phyloP scores from a whole-genome alignment of 2,113 vertebrate species.

The Esox niger region DNA sequence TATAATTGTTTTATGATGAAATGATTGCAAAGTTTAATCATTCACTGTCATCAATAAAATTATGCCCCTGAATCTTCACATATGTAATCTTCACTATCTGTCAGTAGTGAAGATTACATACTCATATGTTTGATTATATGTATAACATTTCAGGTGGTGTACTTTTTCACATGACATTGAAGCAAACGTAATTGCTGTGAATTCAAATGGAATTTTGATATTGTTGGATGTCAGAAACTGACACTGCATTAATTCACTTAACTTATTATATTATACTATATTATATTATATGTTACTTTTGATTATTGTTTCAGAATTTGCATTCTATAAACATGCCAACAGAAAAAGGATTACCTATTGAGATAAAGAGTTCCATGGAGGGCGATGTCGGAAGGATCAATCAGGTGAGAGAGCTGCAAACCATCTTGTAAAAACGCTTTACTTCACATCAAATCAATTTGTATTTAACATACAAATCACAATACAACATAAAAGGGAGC shows the following conservation, averaged over 20 bases:
- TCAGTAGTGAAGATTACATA: no score
- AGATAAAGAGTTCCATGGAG: slow-evolving; percentile 71
- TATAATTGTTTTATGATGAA: no score
- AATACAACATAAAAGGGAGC: no score
- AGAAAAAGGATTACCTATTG: slow-evolving; percentile 59
- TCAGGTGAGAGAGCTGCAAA: slow-evolving; percentile 60
- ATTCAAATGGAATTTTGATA: background rate
- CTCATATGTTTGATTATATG: no score
- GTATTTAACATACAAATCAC: background rate
- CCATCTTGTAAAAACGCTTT: slow-evolving; percentile 43
- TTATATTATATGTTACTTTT: slow-evolving; percentile 14
- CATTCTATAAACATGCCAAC: slow-evolving; percentile 70
- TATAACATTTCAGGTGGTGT: no score
- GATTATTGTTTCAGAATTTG: slow-evolving; percentile 60
- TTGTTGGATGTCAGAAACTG: background rate
- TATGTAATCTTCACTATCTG: no score
- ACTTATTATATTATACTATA: no score
- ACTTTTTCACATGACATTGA: no score
- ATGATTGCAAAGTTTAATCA: no score
- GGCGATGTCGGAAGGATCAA: slow-evolving; percentile 64
- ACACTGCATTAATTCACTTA: background rate
- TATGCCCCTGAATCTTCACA: no score
- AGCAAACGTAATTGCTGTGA: background rate
- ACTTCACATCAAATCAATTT: background rate
- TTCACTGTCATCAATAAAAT: no score